These are phyloP conservation scores for Callyntrura guangdongensis DNA, from an alignment of 2,888 invertebrate genomes.

Conservation along the genomic window DNA sequence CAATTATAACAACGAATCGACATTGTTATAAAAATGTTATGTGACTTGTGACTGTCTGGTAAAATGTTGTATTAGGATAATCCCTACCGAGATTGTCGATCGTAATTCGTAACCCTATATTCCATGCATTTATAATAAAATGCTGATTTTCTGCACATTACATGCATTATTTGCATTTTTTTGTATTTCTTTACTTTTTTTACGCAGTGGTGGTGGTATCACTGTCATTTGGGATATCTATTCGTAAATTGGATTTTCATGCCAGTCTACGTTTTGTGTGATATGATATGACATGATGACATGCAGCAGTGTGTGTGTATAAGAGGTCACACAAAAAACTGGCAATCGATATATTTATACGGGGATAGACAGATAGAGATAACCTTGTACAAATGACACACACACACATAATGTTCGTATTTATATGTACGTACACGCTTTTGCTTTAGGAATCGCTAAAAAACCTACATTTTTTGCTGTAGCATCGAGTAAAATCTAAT, in stretches of 20 bases:
- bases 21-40: neutral
- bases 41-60: neutral
- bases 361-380: slow-evolving; percentile 7
- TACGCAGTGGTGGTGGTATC: slow-evolving; percentile 10
- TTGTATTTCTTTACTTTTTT: neutral
- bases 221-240: slow-evolving; percentile 38
- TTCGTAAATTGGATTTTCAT: slow-evolving; percentile 66
- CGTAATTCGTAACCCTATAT: neutral
- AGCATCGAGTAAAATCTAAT: neutral
- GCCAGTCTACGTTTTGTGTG: slow-evolving; percentile 4
- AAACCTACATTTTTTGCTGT: slow-evolving; percentile 6
- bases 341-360: slow-evolving; percentile 14
- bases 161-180: slow-evolving; percentile 13
- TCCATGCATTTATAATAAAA: neutral
- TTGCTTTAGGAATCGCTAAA: slow-evolving; percentile 2
- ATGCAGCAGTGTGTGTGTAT: slow-evolving; percentile 4
- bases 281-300: slow-evolving; percentile 58
- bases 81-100: slow-evolving; percentile 22
- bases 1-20: slow-evolving; percentile 54
- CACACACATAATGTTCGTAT: too few species aligned
- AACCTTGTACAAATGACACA: slow-evolving; percentile 50
- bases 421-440: neutral
- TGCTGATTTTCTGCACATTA: neutral
- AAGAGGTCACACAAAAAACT: slow-evolving; percentile 61
- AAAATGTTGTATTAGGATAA: neutral